phyloP scores from a whole-genome alignment of 2,113 vertebrate species.

The Coregonus clupeaformis region DNA sequence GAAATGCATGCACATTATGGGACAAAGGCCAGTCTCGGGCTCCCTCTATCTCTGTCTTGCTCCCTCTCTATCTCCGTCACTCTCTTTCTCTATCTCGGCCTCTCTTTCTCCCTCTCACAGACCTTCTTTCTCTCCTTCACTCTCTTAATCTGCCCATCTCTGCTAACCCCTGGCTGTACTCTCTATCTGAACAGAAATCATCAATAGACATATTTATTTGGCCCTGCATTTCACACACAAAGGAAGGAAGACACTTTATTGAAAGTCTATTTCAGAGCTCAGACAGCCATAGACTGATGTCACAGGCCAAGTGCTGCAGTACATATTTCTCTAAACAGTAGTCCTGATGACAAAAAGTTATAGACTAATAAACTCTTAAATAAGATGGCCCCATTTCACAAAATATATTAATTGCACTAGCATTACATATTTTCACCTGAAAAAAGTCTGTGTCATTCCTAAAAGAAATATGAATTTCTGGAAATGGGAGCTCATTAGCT shows the following conservation, averaged over 20 bases:
- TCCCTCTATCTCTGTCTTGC: no score
- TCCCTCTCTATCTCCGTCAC: no score
- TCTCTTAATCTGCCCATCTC: slow-evolving; percentile 12
- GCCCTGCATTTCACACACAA: not conserved
- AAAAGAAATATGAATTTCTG: slow-evolving; percentile 21
- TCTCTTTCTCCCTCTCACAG: not conserved
- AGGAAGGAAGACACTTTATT: not conserved
- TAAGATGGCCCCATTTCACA: not conserved
- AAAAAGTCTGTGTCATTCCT: slow-evolving; percentile 35
- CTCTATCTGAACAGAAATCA: not conserved
- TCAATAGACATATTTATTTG: not conserved
- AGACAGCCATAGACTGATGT: slow-evolving; percentile 9
- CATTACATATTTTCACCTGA: slow-evolving; percentile 63
- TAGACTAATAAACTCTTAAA: not conserved
- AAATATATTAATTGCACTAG: slow-evolving; percentile 27
- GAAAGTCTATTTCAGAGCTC: not conserved
- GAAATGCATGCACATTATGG: no score
- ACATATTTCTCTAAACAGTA: not conserved
- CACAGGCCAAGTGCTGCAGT: not conserved
- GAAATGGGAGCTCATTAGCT: slow-evolving; percentile 60
- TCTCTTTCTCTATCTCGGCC: no score
- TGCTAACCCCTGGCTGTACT: not conserved
- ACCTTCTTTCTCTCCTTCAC: not conserved
- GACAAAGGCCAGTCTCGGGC: no score
- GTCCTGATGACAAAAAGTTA: no score